Percentiles rank a stretch among this genome's conserved stretches.
phyloP scores from a whole-genome alignment of 2,888 invertebrate species.

The Synanthedon myopaeformis region DNA sequence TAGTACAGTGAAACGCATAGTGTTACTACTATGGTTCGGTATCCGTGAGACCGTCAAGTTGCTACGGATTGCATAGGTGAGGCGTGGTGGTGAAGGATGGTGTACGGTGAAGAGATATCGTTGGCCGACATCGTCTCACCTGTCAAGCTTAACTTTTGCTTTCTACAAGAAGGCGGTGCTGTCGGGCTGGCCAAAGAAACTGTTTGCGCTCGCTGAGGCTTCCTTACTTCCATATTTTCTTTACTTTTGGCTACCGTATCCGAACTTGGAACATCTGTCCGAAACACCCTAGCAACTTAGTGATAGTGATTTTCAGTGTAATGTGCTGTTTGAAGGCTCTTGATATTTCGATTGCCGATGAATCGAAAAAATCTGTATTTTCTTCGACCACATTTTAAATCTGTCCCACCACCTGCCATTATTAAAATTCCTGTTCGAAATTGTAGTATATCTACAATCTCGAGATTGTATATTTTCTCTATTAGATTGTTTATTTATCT shows the following conservation, averaged over 20 bases:
- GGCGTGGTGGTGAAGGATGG: constrained; percentile 7
- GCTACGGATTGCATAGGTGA: constrained; percentile 18
- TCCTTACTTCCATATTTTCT: constrained; percentile 25
- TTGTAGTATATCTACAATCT: too few species aligned
- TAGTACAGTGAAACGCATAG: constrained; percentile 10
- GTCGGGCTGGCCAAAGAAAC: constrained; percentile 75
- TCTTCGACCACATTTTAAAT: too few species aligned
- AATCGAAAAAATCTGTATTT: too few species aligned
- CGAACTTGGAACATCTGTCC: constrained; percentile 52
- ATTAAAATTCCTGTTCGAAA: too few species aligned
- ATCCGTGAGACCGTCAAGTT: constrained; percentile 22
- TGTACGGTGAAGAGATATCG: constrained; percentile 14
- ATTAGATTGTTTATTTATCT: too few species aligned
- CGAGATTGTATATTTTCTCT: too few species aligned
- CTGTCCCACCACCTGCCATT: too few species aligned
- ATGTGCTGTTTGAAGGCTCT: neutral
- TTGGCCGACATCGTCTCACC: constrained; percentile 55
- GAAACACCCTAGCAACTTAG: constrained; percentile 55
- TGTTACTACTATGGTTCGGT: constrained; percentile 16
- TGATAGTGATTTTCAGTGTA: constrained; percentile 11
- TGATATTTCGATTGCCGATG: too few species aligned
- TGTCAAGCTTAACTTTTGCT: constrained; percentile 78
- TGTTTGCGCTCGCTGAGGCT: constrained; percentile 63
- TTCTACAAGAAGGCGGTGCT: constrained; percentile 72
- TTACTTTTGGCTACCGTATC: constrained; percentile 22